These are phyloP conservation scores for Xerus inauris DNA, from an alignment of 2,113 vertebrate genomes.

Conservation along the genomic window DNA sequence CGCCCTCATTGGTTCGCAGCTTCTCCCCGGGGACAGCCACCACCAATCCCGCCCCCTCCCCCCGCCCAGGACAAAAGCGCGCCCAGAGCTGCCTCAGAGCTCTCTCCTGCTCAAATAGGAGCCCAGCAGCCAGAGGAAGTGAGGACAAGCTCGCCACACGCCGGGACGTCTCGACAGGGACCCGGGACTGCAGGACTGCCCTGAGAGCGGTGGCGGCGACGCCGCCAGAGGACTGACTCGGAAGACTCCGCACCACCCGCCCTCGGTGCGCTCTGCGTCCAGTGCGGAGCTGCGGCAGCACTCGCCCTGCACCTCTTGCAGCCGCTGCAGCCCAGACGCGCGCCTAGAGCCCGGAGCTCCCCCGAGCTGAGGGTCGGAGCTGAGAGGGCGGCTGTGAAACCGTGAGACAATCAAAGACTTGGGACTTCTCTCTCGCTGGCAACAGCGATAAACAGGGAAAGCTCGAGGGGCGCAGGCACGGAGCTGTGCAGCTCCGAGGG, in stretches of 20 bases:
- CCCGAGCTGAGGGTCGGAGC: neutral
- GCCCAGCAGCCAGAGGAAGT: neutral
- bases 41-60: conserved; percentile 16
- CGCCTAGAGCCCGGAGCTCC: neutral
- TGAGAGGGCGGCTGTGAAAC: neutral
- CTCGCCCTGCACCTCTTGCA: neutral
- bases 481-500: neutral
- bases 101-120: neutral
- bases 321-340: neutral
- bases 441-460: neutral
- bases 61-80: neutral
- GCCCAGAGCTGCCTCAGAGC: neutral
- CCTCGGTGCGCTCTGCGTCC: neutral
- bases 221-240: neutral
- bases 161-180: neutral
- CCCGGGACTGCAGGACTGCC: neutral
- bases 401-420: neutral
- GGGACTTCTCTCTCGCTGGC: neutral
- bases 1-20: conserved; percentile 65
- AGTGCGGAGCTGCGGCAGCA: neutral
- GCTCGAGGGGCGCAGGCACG: neutral
- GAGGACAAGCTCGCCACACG: neutral
- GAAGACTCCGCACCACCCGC: neutral
- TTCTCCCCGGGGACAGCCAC: neutral
- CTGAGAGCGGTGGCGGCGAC: neutral